Base-by-base conservation (phyloP, 2,113 vertebrate genomes). In the Poeciliopsis occidentalis region DNA sequence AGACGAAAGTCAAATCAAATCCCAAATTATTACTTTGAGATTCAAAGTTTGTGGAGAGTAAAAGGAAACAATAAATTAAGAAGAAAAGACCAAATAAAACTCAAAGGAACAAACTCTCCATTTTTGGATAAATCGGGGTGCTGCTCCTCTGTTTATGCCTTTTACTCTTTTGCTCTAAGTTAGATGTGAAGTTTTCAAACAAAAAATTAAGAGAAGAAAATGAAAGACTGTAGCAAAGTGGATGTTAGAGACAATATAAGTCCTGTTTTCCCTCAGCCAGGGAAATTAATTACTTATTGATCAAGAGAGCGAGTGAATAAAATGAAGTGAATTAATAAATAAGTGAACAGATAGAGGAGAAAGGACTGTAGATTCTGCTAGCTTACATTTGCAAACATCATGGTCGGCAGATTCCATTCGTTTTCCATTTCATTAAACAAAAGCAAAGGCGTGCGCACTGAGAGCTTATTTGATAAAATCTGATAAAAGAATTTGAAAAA, bases 221-320 rank as follows among this genome's bases (percentile, higher is more conserved):
- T 41, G 69, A 83, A 79, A 89, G 67, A 86, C 68, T 34, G 76
- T 71, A 63, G 81, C 77, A 76, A 66, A 80, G 85, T 76, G 61
- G 84, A 81, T 79, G 84, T 85, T 87, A 78, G 79, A 54, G 72
- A 90, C 78, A 91, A 78, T 81, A 84, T 75, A 82, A 79, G 70
- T 82, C 75, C 75, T 85, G 85, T 87, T 90, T 87, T 90, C 83
- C 83, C 81, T 81, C 78, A 85, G 81, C 85, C 75, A 65, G 80
- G 80, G 72, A 93, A 92, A 94, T 94, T 91, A 95, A 95, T 94
- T 90, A 91, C 92, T 92, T 95, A 95, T 94, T 91, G 94, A 95
- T 94, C 89, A 87, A 75, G 69, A 76, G 62, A 84, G 70, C 70
- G 69, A 82, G 85, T 88, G 87, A 89, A 89, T 90, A 88, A 90